Evolutionary conservation across 2,797 vertebrate genomes (phyloP).

Genomic region (Pangasius macronema): DNA sequence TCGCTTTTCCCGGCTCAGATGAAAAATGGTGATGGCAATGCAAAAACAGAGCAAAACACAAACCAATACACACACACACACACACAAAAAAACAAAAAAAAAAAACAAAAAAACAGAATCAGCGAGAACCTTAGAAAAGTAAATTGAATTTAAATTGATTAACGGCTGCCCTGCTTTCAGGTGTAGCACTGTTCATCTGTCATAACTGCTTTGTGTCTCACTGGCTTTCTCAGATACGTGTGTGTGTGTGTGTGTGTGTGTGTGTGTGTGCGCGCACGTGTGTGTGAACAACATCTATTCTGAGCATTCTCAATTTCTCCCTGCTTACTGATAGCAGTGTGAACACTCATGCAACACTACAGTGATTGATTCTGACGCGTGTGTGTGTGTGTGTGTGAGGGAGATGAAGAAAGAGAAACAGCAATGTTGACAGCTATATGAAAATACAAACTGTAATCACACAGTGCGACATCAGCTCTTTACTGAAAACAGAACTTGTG

Average conservation of each 20-base stretch:
- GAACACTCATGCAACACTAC: constrained; percentile 58
- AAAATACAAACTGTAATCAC: constrained; percentile 38
- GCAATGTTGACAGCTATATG: constrained; percentile 36
- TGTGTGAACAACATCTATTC: constrained; percentile 51
- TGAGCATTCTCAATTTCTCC: constrained; percentile 58
- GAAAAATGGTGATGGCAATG: constrained; percentile 10
- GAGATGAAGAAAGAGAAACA: constrained; percentile 5
- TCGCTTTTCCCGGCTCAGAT: not conserved
- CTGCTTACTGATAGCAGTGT: constrained; percentile 46
- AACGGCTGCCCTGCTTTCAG: constrained; percentile 68
- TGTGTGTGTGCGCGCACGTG: constrained; percentile 49
- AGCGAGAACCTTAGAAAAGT: constrained; percentile 51
- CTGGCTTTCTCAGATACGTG: constrained; percentile 48
- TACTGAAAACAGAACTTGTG: not conserved
- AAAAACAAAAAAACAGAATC: constrained; percentile 22
- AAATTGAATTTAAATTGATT: constrained; percentile 72
- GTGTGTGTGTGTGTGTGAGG: constrained; percentile 13
- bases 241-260: constrained; percentile 21
- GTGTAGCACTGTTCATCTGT: constrained; percentile 70
- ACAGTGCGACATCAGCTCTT: constrained; percentile 12
- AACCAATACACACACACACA: not conserved
- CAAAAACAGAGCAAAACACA: constrained; percentile 21
- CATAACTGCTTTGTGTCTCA: constrained; percentile 63
- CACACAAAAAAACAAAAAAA: not conserved
- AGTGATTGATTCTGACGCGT: constrained; percentile 59